Percentiles rank a stretch among this genome's conserved stretches.
These are phyloP conservation scores for Lamellibrachia luymesi DNA, from an alignment of 1,140 invertebrate species.

Conservation along the genomic window DNA sequence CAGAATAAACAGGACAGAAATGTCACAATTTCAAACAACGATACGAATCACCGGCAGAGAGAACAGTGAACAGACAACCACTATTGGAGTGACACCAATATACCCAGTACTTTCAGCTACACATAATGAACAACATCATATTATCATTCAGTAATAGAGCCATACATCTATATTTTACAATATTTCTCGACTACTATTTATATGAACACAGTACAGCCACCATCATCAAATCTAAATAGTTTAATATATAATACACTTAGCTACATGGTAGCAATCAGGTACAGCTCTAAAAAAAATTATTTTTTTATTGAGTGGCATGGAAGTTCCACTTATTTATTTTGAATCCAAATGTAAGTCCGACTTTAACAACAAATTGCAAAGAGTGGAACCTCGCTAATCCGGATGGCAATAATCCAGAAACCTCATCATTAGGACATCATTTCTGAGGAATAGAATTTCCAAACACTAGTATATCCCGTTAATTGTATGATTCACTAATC, in stretches of 20 bases:
- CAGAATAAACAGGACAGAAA: background rate
- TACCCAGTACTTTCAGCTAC: background rate
- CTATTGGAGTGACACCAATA: background rate
- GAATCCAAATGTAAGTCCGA: background rate
- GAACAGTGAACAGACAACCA: background rate
- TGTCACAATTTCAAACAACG: background rate
- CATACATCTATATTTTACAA: background rate
- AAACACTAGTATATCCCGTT: no score
- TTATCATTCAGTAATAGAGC: background rate
- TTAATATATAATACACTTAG: background rate
- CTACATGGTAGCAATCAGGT: background rate
- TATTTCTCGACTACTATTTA: background rate
- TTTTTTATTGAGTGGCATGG: background rate
- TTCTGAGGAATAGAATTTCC: no score
- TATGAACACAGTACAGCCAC: slow-evolving; percentile 1
- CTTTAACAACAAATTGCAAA: background rate
- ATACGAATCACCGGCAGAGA: background rate
- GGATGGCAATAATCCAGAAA: no score
- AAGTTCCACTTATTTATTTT: background rate
- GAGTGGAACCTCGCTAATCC: no score
- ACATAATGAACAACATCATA: background rate
- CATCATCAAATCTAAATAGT: background rate
- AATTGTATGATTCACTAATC: no score
- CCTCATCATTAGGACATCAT: no score
- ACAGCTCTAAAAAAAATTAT: background rate